These are phyloP conservation scores for Tiliacea citrago DNA, from an alignment of 2,888 invertebrate genomes.

Conservation along the genomic window DNA sequence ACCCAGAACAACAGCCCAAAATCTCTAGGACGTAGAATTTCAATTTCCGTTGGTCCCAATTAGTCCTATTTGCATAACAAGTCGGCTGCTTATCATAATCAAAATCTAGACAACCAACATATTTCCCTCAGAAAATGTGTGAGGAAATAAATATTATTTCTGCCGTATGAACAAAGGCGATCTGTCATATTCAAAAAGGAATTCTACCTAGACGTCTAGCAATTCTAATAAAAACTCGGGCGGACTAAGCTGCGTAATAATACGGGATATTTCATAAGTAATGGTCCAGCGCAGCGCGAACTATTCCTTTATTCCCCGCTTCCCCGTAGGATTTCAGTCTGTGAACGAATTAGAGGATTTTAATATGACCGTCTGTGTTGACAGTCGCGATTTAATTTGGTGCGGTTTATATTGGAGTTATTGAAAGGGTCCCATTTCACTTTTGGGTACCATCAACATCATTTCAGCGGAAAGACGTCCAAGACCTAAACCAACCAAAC, in stretches of 20 bases:
- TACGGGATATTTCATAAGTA: constrained; percentile 71
- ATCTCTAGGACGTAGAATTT: constrained; percentile 33
- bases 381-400: constrained; percentile 25
- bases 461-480: no score
- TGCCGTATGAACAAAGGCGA: constrained; percentile 65
- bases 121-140: constrained; percentile 37
- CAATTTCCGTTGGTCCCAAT: constrained; percentile 44
- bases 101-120: constrained; percentile 49
- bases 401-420: neutral
- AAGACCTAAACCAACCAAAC: no score
- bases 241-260: constrained; percentile 66
- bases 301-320: constrained; percentile 57
- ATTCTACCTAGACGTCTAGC: constrained; percentile 67
- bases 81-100: constrained; percentile 47
- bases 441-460: neutral
- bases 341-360: constrained; percentile 50
- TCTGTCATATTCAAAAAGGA: constrained; percentile 79
- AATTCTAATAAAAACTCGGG: constrained; percentile 71
- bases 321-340: constrained; percentile 41
- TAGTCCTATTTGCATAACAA: constrained; percentile 48
- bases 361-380: constrained; percentile 42
- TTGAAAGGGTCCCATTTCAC: neutral
- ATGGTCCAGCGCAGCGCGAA: constrained; percentile 58
- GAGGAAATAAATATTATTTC: constrained; percentile 52
- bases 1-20: constrained; percentile 19